These are phyloP conservation scores for Ernsta delagoae DNA, from an alignment of 2,888 invertebrate genomes.

Conservation along the genomic window DNA sequence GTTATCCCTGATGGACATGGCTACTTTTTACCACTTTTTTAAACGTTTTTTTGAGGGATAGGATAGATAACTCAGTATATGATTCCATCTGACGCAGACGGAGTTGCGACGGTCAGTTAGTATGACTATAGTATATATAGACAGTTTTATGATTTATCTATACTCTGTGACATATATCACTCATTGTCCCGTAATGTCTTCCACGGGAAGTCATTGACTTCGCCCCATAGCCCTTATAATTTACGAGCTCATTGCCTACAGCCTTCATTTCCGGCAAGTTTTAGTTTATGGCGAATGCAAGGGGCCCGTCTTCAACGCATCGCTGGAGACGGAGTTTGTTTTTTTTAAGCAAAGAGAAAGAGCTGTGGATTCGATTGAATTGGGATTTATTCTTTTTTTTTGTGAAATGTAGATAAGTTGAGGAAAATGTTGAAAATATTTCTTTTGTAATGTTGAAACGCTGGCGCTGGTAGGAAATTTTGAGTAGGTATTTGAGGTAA, in stretches of 20 bases:
- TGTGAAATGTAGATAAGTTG: background rate
- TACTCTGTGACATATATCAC: background rate
- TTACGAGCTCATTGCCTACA: slow-evolving; percentile 10
- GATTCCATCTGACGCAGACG: no score
- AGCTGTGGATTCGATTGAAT: background rate
- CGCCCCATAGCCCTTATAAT: slow-evolving; percentile 10
- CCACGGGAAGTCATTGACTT: slow-evolving; percentile 14
- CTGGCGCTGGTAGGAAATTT: no score
- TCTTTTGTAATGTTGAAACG: no score
- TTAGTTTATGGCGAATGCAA: slow-evolving; percentile 1
- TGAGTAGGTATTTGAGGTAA: no score
- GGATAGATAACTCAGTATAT: no score
- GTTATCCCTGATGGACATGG: no score
- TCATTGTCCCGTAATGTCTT: slow-evolving; percentile 9
- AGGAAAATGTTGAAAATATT: no score
- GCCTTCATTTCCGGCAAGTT: slow-evolving; percentile 8
- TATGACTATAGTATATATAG: no score
- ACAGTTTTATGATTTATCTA: no score
- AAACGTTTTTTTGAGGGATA: no score
- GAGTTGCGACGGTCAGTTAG: no score
- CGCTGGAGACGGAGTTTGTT: background rate
- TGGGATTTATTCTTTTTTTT: background rate
- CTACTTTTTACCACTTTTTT: no score
- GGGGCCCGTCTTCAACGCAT: background rate
- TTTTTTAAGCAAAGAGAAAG: background rate